Evolutionary conservation across 2,888 invertebrate species (phyloP).

Genomic region (Tuberolachnus salignus): DNA sequence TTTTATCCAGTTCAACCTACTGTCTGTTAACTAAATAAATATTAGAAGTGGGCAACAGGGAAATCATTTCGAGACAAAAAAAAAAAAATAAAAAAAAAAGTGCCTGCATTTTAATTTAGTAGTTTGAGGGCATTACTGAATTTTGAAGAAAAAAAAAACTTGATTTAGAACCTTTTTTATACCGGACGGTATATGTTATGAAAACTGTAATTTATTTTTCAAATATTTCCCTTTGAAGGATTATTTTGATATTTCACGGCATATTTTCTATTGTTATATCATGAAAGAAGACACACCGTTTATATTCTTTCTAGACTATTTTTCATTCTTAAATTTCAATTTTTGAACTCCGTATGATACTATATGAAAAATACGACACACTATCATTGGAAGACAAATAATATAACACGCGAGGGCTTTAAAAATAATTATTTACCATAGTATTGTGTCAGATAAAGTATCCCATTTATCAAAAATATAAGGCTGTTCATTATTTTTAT

Average conservation of each 20-base stretch:
- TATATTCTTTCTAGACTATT: neutral
- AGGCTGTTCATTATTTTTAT: neutral
- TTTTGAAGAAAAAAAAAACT: too few species aligned
- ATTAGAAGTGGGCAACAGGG: too few species aligned
- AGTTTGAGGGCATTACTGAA: too few species aligned
- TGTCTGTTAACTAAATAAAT: too few species aligned
- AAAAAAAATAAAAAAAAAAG: too few species aligned
- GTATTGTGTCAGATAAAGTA: neutral
- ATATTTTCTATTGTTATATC: neutral
- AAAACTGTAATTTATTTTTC: slow-evolving; percentile 2
- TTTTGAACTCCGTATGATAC: neutral
- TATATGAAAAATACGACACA: slow-evolving; percentile 14
- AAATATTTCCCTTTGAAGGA: neutral
- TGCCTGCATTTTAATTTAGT: too few species aligned
- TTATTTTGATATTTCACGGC: neutral
- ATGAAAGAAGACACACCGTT: neutral
- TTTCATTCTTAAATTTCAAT: slow-evolving; percentile 5
- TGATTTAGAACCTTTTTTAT: too few species aligned
- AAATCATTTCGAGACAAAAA: too few species aligned
- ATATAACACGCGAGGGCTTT: neutral
- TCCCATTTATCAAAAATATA: neutral
- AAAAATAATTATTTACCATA: slow-evolving; percentile 13
- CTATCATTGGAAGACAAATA: slow-evolving; percentile 1
- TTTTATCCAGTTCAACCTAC: too few species aligned
- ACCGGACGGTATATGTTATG: neutral